These are phyloP conservation scores for Dasyurus viverrinus DNA, from an alignment of 2,113 vertebrate species.

Conservation along the genomic window DNA sequence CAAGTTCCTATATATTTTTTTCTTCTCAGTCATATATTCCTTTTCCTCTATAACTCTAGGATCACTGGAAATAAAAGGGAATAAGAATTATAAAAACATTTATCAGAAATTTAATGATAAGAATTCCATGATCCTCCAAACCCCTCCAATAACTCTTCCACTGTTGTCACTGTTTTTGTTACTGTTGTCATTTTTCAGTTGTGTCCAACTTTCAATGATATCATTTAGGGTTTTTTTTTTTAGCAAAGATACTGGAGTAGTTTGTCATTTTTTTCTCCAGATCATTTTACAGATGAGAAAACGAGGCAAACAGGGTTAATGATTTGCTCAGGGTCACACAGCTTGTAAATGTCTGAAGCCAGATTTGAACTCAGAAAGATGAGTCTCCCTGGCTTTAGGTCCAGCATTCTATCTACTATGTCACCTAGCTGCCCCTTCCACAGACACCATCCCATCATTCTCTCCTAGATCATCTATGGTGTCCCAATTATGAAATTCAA, in stretches of 20 bases:
- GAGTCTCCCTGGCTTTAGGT: too few species aligned
- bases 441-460: background rate
- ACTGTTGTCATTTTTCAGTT: background rate
- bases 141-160: background rate
- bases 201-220: background rate
- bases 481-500: background rate
- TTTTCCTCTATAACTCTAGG: background rate
- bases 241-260: background rate
- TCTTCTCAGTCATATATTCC: background rate
- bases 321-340: background rate
- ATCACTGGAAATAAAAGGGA: background rate
- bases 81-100: background rate
- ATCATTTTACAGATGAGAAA: background rate
- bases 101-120: background rate
- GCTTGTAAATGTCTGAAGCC: background rate
- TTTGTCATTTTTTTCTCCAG: background rate
- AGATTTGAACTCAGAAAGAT: background rate
- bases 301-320: background rate
- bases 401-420: too few species aligned
- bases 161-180: background rate
- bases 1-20: background rate
- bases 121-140: background rate
- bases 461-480: background rate
- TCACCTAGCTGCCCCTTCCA: background rate
- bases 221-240: background rate